Evolutionary conservation across 2,113 vertebrate genomes (phyloP).

Genomic region (Acinonyx jubatus): DNA sequence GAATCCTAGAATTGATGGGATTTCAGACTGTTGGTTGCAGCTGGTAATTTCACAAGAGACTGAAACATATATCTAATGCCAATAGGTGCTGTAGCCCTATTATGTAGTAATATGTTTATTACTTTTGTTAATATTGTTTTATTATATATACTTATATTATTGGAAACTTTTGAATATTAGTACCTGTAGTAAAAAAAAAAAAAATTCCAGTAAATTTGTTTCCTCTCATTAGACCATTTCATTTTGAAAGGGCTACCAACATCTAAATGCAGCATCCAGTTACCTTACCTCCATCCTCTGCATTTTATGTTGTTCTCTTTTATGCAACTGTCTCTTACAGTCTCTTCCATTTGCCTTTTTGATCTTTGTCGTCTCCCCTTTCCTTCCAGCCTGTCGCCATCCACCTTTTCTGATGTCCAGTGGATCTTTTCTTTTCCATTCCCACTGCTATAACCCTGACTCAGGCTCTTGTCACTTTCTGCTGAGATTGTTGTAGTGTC

Average conservation of each 20-base stretch:
- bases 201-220: background rate
- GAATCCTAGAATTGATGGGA: background rate
- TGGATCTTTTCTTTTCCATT: background rate
- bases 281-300: background rate
- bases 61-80: background rate
- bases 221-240: background rate
- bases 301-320: background rate
- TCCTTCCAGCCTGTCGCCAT: background rate
- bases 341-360: background rate
- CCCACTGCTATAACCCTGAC: background rate
- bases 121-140: background rate
- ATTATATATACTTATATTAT: background rate
- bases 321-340: background rate
- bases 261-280: background rate
- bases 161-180: slow-evolving; percentile 5
- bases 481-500: background rate
- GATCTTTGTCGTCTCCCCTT: background rate
- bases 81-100: background rate
- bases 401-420: background rate
- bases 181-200: background rate
- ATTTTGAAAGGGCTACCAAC: background rate
- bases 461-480: background rate
- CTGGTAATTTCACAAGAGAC: background rate
- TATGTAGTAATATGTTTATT: background rate
- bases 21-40: slow-evolving; percentile 8